Conservation (phyloP, 2,888 invertebrate species). For the Venusia cambrica region DNA sequence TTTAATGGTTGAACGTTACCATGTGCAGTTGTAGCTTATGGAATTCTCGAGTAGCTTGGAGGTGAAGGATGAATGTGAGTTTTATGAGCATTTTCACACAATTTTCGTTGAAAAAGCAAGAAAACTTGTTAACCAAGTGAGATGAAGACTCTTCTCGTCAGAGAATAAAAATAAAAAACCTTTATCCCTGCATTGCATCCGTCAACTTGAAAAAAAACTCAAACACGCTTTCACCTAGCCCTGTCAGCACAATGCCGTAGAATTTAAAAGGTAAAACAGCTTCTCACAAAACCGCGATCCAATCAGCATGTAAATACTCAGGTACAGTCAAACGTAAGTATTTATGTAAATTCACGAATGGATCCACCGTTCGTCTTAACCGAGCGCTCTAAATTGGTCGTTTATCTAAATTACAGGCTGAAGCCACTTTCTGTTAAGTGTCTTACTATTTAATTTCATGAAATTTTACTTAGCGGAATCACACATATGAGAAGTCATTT, state of each 20-base stretch:
- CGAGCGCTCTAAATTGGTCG: conserved; percentile 23
- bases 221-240: too few species aligned
- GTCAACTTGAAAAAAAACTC: too few species aligned
- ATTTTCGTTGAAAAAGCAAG: too few species aligned
- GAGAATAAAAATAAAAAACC: too few species aligned
- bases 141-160: too few species aligned
- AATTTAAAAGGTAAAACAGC: background rate
- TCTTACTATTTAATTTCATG: conserved; percentile 5
- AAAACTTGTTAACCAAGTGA: too few species aligned
- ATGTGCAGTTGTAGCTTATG: background rate
- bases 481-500: background rate
- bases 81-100: background rate
- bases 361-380: conserved; percentile 23
- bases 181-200: too few species aligned
- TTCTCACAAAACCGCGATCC: conserved; percentile 3
- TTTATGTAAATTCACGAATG: conserved; percentile 30
- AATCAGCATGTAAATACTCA: conserved; percentile 12
- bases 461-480: background rate
- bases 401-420: conserved; percentile 27
- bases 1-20: too few species aligned
- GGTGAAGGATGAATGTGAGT: background rate
- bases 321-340: conserved; percentile 15
- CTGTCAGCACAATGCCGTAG: too few species aligned
- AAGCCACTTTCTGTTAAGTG: conserved; percentile 13
- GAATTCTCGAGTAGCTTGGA: background rate